These are phyloP conservation scores for Bemisia tabaci DNA, from an alignment of 1,140 invertebrate genomes.

Conservation along the genomic window DNA sequence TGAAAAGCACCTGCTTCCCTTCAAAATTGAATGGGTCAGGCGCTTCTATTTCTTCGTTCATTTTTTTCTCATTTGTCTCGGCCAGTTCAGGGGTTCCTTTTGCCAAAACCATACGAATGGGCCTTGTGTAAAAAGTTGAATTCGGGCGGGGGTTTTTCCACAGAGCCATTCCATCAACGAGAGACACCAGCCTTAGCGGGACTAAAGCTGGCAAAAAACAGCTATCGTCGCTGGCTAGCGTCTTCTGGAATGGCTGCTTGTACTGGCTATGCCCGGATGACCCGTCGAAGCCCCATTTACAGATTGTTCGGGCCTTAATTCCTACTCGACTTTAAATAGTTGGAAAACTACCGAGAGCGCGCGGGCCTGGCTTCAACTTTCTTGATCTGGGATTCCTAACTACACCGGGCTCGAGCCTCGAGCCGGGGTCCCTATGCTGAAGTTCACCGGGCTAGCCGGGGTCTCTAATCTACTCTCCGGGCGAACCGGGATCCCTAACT, in stretches of 20 bases:
- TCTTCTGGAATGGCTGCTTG: constrained; percentile 24
- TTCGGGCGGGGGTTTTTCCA: constrained; percentile 28
- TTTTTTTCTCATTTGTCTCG: constrained; percentile 15
- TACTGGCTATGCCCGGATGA: constrained; percentile 22
- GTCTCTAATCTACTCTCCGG: no score
- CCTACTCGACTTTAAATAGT: no score
- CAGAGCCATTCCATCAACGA: constrained; percentile 13
- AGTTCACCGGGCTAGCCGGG: no score
- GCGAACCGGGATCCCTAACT: no score
- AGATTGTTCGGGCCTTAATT: no score
- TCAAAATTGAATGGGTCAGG: constrained; percentile 12
- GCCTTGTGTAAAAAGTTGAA: constrained; percentile 27
- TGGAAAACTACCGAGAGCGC: no score
- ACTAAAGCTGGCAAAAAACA: constrained; percentile 25
- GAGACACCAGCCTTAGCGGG: constrained; percentile 22
- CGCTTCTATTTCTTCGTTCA: constrained; percentile 20
- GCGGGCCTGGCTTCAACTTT: no score
- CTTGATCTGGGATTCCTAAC: no score
- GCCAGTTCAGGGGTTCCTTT: constrained; percentile 18
- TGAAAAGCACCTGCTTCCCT: constrained; percentile 17
- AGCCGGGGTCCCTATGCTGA: no score
- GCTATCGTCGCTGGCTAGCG: constrained; percentile 15
- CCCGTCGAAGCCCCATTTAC: constrained; percentile 28
- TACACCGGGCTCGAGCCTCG: no score
- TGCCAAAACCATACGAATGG: constrained; percentile 24